Conservation (phyloP, 2,888 invertebrate species). For the Epinotia ramella region DNA sequence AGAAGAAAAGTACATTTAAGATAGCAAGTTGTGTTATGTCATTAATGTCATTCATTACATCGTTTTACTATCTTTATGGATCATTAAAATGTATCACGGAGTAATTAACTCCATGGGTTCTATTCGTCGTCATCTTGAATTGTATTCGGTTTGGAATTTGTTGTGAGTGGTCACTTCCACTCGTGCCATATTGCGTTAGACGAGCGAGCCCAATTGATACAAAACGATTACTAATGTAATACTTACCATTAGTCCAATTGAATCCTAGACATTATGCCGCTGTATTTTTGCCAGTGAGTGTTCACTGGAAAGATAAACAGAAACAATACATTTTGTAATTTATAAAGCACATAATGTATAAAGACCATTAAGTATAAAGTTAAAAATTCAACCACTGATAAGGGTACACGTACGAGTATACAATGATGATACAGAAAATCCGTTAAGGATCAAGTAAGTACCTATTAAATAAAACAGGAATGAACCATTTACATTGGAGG, state of each 20-base stretch:
- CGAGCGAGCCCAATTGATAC: too few species aligned
- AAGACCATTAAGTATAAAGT: neutral
- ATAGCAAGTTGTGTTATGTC: too few species aligned
- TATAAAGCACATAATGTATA: neutral
- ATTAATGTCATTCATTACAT: too few species aligned
- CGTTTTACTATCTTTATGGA: too few species aligned
- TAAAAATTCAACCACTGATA: constrained; percentile 1
- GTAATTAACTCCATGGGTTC: neutral
- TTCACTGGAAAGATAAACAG: neutral
- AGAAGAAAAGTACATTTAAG: too few species aligned
- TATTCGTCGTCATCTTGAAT: neutral
- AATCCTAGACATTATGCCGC: too few species aligned
- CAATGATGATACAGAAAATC: constrained; percentile 7
- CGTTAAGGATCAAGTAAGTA: neutral
- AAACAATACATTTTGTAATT: neutral
- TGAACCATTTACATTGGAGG: neutral
- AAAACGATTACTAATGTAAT: too few species aligned
- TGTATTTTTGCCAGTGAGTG: too few species aligned
- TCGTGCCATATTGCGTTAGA: too few species aligned
- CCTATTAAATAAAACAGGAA: neutral
- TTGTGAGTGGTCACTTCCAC: neutral
- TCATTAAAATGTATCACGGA: too few species aligned
- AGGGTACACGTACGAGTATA: neutral
- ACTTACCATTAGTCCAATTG: too few species aligned
- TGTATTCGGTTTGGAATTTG: neutral